Conservation (phyloP, 2,113 vertebrate species). For the Onychostoma macrolepis region DNA sequence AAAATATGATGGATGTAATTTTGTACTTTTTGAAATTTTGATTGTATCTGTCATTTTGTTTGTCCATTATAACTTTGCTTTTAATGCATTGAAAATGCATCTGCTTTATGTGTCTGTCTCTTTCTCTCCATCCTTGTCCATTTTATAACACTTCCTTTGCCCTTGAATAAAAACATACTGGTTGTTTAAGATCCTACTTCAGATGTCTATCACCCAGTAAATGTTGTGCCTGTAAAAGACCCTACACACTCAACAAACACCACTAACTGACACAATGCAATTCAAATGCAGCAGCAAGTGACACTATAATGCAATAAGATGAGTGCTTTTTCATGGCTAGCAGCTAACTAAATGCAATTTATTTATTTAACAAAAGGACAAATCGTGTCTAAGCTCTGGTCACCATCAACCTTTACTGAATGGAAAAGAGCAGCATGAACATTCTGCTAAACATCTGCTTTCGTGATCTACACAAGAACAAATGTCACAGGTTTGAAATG, state of each 20-base stretch:
- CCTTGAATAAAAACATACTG: neutral
- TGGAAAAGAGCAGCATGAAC: neutral
- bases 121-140: neutral
- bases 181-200: neutral
- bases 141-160: neutral
- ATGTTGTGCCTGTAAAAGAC: neutral
- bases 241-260: neutral
- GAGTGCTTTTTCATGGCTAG: neutral
- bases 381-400: neutral
- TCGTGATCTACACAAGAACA: neutral
- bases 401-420: neutral
- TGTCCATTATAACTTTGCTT: neutral
- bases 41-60: neutral
- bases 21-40: neutral
- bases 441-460: conserved; percentile 2
- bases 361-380: neutral
- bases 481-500: neutral
- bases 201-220: neutral
- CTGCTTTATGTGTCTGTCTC: too few relatives aligned
- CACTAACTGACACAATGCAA: neutral
- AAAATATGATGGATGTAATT: too few relatives aligned
- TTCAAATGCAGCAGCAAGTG: neutral
- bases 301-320: neutral
- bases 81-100: neutral
- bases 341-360: neutral